phyloP scores from a whole-genome alignment of 1,140 invertebrate species.

The Drosophila orena region DNA sequence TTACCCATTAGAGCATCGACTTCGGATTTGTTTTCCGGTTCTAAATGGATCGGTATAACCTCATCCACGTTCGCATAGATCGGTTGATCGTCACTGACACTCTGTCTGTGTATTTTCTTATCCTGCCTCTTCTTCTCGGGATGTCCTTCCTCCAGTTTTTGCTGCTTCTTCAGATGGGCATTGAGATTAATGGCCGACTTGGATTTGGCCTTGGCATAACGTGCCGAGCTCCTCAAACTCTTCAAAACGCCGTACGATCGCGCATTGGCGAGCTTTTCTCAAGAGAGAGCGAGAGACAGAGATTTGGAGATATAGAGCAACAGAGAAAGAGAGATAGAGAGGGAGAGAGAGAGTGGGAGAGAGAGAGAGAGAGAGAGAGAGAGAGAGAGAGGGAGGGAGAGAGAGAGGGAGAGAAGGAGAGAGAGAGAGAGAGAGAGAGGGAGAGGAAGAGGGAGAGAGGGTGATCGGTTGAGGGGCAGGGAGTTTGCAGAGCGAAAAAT shows the following conservation, averaged over 20 bases:
- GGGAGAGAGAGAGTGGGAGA: background rate
- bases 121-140: conserved; percentile 16
- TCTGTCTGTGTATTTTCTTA: conserved; percentile 25
- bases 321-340: conserved; percentile 11
- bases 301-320: conserved; percentile 18
- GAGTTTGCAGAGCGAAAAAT: background rate
- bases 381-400: conserved; percentile 13
- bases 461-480: background rate
- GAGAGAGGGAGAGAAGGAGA: conserved; percentile 20
- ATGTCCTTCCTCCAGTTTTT: conserved; percentile 38
- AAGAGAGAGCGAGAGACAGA: conserved; percentile 1
- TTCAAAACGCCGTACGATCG: conserved; percentile 74
- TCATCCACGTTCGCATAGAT: conserved; percentile 69
- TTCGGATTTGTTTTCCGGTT: conserved; percentile 22
- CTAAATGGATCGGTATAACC: conserved; percentile 14
- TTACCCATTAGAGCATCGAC: conserved; percentile 74
- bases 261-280: conserved; percentile 65
- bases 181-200: conserved; percentile 74
- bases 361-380: conserved; percentile 5
- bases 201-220: conserved; percentile 67
- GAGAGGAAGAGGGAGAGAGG: background rate
- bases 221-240: conserved; percentile 66
- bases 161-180: conserved; percentile 65
- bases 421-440: conserved; percentile 3
- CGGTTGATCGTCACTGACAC: conserved; percentile 41